A percentile compares a stretch with the other conserved stretches of the same genome.
Conservation (phyloP, 2,113 vertebrate genomes). For the Peromyscus californicus region DNA sequence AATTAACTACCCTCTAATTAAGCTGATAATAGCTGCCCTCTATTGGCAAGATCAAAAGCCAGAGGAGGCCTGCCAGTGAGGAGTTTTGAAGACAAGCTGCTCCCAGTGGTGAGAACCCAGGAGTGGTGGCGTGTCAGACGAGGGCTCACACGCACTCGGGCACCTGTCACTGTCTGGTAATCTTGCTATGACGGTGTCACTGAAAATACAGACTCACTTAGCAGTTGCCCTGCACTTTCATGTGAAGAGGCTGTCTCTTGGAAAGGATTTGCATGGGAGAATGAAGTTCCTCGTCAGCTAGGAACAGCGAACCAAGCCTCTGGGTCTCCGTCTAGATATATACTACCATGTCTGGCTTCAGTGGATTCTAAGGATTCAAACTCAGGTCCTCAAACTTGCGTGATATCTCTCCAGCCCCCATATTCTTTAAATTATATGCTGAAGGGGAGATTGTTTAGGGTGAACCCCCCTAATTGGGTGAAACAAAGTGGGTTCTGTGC, state of each 20-base stretch:
- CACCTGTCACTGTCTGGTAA: slow-evolving; percentile 21
- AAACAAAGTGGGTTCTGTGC: not conserved
- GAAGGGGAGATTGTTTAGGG: not conserved
- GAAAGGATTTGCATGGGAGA: not conserved
- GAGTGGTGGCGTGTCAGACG: not conserved
- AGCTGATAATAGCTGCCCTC: slow-evolving; percentile 69
- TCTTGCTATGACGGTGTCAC: not conserved
- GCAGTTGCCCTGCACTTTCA: not conserved
- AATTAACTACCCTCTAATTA: slow-evolving; percentile 72
- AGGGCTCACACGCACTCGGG: not conserved
- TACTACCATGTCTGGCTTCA: not conserved
- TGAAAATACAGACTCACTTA: slow-evolving; percentile 5
- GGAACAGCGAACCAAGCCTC: not conserved
- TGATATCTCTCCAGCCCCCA: not conserved
- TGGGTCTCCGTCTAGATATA: not conserved
- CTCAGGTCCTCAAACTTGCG: not conserved
- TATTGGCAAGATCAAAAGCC: slow-evolving; percentile 64
- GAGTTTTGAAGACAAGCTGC: slow-evolving; percentile 41
- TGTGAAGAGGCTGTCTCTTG: not conserved
- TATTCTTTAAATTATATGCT: not conserved
- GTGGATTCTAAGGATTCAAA: not conserved
- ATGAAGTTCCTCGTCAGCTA: not conserved
- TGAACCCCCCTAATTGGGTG: not conserved
- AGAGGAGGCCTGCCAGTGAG: not conserved
- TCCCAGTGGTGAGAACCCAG: slow-evolving; percentile 10